Evolutionary conservation across 2,797 vertebrate genomes (phyloP).

Genomic region (Gobio occitaniae): DNA sequence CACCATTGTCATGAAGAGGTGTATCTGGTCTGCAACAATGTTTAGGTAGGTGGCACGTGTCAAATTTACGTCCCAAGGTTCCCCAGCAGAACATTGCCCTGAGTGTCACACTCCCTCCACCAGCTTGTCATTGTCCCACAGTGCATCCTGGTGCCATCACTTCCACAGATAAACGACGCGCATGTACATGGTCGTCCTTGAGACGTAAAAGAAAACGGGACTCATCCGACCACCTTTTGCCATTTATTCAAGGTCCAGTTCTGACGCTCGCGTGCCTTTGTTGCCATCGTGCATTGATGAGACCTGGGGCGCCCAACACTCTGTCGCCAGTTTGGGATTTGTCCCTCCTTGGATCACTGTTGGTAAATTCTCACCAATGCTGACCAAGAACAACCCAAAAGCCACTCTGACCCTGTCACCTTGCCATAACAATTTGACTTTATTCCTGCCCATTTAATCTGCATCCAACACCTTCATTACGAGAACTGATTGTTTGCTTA

Average conservation of each 20-base stretch:
- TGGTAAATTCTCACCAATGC: not conserved
- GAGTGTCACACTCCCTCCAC: not conserved
- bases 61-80: not conserved
- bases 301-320: not conserved
- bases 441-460: not conserved
- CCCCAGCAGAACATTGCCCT: not conserved
- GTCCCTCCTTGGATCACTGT: not conserved
- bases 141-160: not conserved
- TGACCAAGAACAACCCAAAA: not conserved
- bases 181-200: not conserved
- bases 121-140: not conserved
- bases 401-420: too few species aligned
- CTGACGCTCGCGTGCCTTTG: rapidly evolving
- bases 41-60: not conserved
- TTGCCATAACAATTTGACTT: not conserved
- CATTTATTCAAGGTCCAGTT: not conserved
- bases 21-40: not conserved
- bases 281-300: not conserved
- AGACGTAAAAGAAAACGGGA: not conserved
- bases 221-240: not conserved
- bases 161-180: not conserved
- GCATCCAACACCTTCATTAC: not conserved
- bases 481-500: not conserved
- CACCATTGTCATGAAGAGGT: not conserved
- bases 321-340: not conserved